These are phyloP conservation scores for Loris lydekkerianus DNA, from an alignment of 2,797 vertebrate genomes.

Conservation along the genomic window DNA sequence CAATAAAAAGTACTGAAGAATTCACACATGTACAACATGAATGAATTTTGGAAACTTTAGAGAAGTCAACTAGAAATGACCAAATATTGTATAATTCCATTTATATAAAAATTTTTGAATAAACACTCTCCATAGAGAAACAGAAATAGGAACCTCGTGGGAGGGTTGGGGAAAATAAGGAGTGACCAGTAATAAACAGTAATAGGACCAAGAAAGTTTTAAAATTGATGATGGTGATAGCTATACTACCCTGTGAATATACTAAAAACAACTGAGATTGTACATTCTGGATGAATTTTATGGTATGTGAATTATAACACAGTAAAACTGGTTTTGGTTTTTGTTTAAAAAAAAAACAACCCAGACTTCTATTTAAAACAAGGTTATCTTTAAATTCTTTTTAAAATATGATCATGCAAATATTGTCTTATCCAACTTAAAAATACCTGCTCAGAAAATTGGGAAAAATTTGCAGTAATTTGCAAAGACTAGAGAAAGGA, in stretches of 20 bases:
- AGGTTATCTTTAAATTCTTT: neutral
- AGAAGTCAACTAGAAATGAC: neutral
- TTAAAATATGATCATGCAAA: neutral
- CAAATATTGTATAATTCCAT: neutral
- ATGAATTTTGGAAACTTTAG: neutral
- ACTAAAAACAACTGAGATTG: neutral
- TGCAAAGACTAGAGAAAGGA: neutral
- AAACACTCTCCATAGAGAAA: neutral
- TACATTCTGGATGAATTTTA: neutral
- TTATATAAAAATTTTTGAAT: neutral
- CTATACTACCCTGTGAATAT: neutral
- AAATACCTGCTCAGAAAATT: conserved; percentile 17
- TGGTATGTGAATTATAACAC: neutral
- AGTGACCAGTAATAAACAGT: neutral
- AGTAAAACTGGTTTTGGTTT: neutral
- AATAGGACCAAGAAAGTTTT: neutral
- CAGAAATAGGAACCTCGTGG: neutral
- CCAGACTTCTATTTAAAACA: neutral
- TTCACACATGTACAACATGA: neutral
- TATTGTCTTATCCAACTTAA: conserved; percentile 18
- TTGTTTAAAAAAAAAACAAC: neutral
- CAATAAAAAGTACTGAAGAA: neutral
- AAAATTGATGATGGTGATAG: neutral
- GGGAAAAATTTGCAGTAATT: neutral
- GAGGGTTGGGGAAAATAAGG: neutral